Evolutionary conservation across 1,140 invertebrate species (phyloP), one percentile per base, ranked within the genome.

Genomic region (Metopolophium dirhodum): DNA sequence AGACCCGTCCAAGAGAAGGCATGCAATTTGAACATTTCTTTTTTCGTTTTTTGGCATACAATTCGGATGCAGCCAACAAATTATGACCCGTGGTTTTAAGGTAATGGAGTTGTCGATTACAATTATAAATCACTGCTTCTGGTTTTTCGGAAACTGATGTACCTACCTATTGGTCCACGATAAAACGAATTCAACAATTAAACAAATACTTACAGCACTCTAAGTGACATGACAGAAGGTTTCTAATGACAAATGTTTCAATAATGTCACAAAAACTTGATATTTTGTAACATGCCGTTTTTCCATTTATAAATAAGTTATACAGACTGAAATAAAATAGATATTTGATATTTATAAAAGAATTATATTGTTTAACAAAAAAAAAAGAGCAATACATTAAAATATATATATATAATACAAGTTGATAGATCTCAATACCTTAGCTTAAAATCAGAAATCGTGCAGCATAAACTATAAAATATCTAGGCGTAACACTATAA

Each of bases 201-300:
- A 61, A 77, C 22, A n/a, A 68, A 68, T 45, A 90, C 26, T 41
- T 20, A 30, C 35, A 54, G 35, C 9, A 51, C 22, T 54, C 49
- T 20, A n/a, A 8, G 3, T 77, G 37, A 91, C 14, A 41, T 47
- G 41, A 91, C 14, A 30, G 8, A 26, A 91, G 41, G 35, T 91
- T 77, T 91, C 26, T 30, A 47, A 91, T 77, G 77, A 91, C 45
- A 30, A 91, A 57, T 68, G 41, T 68, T 45, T 68, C 61, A 68
- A 90, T 45, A 45, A 68, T 45, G 54, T 20, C 82, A 23, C 2
- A 85, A 26, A 85, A 37, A 85, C 35, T 9, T 41, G 37, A 26
- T 85, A 85, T 85, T 85, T 85, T 2, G 35, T 37, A 85, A 37
- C 2, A 41, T 26, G 26, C 35, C 22, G 7, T 85, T 4, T 68